Percentiles rank a stretch among this genome's conserved stretches.
These are phyloP conservation scores for Diabrotica virgifera DNA, from an alignment of 1,140 invertebrate genomes.

Conservation along the genomic window DNA sequence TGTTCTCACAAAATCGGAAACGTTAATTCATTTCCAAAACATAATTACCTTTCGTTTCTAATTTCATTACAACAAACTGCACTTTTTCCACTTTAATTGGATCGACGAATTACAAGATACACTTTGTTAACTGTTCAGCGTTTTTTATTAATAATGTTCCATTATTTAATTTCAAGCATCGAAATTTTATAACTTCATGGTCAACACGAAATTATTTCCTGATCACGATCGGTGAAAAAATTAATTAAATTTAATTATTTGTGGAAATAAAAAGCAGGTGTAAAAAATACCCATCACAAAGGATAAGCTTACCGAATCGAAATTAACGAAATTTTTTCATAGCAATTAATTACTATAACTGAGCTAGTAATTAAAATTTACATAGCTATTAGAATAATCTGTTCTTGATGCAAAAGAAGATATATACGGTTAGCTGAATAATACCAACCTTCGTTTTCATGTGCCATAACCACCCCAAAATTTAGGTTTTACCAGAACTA, in stretches of 20 bases:
- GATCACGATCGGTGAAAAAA: conserved; percentile 4
- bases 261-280: conserved; percentile 9
- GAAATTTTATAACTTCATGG: conserved; percentile 15
- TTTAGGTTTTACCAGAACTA: neutral
- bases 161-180: conserved; percentile 15
- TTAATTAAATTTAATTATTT: conserved; percentile 7
- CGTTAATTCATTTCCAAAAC: neutral
- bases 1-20: neutral
- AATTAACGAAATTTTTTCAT: neutral
- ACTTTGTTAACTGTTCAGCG: neutral
- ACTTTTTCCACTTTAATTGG: neutral
- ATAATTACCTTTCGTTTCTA: neutral
- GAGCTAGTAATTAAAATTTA: neutral
- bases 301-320: neutral
- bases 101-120: neutral
- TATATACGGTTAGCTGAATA: neutral
- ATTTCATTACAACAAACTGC: too few relatives aligned
- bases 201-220: conserved; percentile 15
- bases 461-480: neutral
- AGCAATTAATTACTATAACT: neutral
- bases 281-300: neutral
- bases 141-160: neutral
- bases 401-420: neutral
- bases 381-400: neutral
- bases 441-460: neutral